Evolutionary conservation across 2,797 vertebrate genomes (phyloP).

Genomic region (Gouania willdenowi): DNA sequence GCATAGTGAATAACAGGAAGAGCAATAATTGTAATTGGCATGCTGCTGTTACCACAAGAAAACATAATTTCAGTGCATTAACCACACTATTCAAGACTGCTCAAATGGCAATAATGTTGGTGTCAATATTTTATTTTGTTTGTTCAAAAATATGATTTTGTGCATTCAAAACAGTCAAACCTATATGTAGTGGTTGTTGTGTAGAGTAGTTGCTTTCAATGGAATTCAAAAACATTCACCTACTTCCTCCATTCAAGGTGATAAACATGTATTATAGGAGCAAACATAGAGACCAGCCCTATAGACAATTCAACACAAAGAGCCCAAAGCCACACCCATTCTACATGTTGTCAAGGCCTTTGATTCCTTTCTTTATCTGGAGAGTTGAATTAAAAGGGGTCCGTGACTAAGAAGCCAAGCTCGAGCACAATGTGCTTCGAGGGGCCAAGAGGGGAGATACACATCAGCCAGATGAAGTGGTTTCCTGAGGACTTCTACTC

Average conservation of each 20-base stretch:
- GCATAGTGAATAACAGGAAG: no score
- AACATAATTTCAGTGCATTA: no score
- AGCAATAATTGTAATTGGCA: no score
- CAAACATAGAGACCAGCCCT: background rate
- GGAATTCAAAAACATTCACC: conserved; percentile 17
- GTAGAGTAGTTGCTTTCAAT: no score
- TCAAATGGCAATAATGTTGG: no score
- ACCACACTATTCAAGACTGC: no score
- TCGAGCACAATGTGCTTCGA: conserved; percentile 52
- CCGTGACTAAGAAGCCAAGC: conserved; percentile 35
- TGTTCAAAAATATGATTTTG: no score
- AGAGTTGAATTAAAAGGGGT: conserved; percentile 53
- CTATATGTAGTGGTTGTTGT: no score
- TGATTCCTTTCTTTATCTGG: conserved; percentile 50
- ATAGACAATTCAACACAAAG: conserved; percentile 12
- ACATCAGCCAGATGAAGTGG: conserved; percentile 38
- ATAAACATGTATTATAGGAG: conserved; percentile 3
- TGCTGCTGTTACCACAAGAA: no score
- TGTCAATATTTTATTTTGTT: no score
- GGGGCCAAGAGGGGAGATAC: conserved; percentile 52
- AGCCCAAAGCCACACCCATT: conserved; percentile 37
- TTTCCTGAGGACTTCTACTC: conserved; percentile 54
- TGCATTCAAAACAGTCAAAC: no score
- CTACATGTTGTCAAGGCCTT: conserved; percentile 40
- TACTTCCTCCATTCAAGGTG: conserved; percentile 5